Evolutionary conservation across 2,888 invertebrate species (phyloP), one percentile per base, ranked within the genome.

Genomic region (Tenthredo notha): DNA sequence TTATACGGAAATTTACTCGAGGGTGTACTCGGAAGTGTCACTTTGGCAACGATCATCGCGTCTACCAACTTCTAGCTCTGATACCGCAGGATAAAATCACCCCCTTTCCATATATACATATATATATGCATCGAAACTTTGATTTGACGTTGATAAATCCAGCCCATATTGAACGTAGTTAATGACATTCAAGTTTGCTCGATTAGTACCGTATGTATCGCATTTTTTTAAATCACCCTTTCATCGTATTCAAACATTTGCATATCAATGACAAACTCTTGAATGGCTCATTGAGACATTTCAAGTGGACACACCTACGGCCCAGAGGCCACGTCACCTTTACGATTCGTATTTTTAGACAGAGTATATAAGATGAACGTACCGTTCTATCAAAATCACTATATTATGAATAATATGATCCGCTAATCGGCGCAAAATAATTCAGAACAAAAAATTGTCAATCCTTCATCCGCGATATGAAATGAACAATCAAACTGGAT

Each of bases 11-110:
- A 54, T 33, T 29, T 15, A 18, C 33, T 21, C n/a, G 21, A 54
- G 50, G 54, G 29, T 50, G 12, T 12, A 40, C 29, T 88, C 87
- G 43, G 43, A 47, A 54, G 84, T 50, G 58, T 70, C 72, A 67
- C 43, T 83, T 84, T 72, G 54, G n/a, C 84, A 84, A 84, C 77
- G 70, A 70, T 70, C 47, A 75, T 75, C 40, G 9, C 47, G 10
- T n/a, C 21, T 4, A 40, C 67, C 2, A 29, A 33, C 29, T 7
- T 18, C 43, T 10, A 1, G 10, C 33, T 72, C 9, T 40, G 9
- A 33, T 40, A n/a, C 40, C 33, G 18, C 40, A 18, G 18, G 40
- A 40, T 72, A 6, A 9, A 72, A 40, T 74, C 9, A 7, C n/a
- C 54, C 54, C 7, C n/a, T n/a, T n/a, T 54, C 1, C n/a, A n/a